phyloP scores from a whole-genome alignment of 2,888 invertebrate species.

The Zootermopsis nevadensis region DNA sequence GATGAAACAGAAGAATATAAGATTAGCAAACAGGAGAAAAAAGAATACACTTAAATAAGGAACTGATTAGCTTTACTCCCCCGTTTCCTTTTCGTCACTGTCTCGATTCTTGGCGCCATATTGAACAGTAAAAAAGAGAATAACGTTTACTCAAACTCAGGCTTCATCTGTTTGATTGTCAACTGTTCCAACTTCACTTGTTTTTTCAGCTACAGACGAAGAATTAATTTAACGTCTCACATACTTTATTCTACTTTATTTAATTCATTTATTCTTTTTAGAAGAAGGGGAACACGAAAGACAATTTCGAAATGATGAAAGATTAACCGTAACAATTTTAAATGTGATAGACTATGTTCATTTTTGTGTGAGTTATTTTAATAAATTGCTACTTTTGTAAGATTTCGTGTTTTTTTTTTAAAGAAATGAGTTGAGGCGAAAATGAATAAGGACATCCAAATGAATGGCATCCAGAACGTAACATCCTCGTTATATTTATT shows the following conservation, averaged over 20 bases:
- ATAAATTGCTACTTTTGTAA: background rate
- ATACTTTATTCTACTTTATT: constrained; percentile 26
- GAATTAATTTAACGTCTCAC: constrained; percentile 41
- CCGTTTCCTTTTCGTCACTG: background rate
- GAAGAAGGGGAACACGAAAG: background rate
- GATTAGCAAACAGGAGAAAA: background rate
- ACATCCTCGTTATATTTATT: background rate
- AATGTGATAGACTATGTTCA: constrained; percentile 3
- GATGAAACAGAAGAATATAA: constrained; percentile 26
- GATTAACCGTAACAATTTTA: constrained; percentile 35
- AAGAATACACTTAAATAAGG: constrained; percentile 41
- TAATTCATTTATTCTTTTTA: background rate
- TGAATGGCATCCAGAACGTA: background rate
- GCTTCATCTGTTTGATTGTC: constrained; percentile 46
- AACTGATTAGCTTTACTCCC: constrained; percentile 45
- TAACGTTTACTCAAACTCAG: constrained; percentile 39
- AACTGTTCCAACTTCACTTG: constrained; percentile 35
- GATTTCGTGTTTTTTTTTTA: background rate
- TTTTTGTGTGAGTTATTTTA: constrained; percentile 12
- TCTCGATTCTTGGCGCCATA: constrained; percentile 45
- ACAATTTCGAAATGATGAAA: constrained; percentile 27
- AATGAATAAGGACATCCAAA: background rate
- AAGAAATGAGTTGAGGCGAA: background rate
- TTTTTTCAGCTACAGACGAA: background rate
- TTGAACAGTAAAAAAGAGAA: constrained; percentile 36